Evolutionary conservation across 2,888 invertebrate species (phyloP), one percentile per base, ranked within the genome.

Genomic region (Leptopilina syphax): DNA sequence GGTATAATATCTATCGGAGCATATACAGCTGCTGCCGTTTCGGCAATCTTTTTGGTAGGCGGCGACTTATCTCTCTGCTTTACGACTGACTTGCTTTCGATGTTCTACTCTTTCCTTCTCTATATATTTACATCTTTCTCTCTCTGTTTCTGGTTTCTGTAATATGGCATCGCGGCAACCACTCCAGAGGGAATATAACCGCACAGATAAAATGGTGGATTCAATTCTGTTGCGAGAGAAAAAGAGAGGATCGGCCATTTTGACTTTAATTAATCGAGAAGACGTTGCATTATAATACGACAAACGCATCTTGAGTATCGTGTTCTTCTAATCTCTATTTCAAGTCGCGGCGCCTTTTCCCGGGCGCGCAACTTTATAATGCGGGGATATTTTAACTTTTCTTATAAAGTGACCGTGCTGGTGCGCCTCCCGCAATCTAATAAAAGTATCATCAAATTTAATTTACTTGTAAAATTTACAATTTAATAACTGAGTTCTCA

Each of bases 21-120:
- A 63, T 63, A 63, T 63, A 88, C 89, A 87, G 90, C 89, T 86
- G 89, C 87, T 84, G 89, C 90, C 90, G 90, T 88, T 89, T 89
- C 88, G 88, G 88, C 89, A 89, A 86, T 79, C 88, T 89, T 86
- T 90, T 89, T 89, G 90, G 91, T 91, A 91, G 91, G 91, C 91
- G 91, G 91, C 89, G 89, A 91, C 91, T 91, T 90, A 89, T 91
- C 90, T 90, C 89, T 34, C 10, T 90, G 90, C 89, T 91, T 91
- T 91, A 91, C 90, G 91, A 91, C 88, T 88, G 88, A 88, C 89
- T 44, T 87, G 88, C 87, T 85, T 86, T 87, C 87, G 84, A 87
- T 84, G 68, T 86, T 84, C 85, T 86, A 10, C 50, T 50, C 50
- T 50, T 50, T 50, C 10, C 3, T 10, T 50, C 44, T 84, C 85